Conservation (phyloP, 2,797 vertebrate species). For the Trichosurus vulpecula region DNA sequence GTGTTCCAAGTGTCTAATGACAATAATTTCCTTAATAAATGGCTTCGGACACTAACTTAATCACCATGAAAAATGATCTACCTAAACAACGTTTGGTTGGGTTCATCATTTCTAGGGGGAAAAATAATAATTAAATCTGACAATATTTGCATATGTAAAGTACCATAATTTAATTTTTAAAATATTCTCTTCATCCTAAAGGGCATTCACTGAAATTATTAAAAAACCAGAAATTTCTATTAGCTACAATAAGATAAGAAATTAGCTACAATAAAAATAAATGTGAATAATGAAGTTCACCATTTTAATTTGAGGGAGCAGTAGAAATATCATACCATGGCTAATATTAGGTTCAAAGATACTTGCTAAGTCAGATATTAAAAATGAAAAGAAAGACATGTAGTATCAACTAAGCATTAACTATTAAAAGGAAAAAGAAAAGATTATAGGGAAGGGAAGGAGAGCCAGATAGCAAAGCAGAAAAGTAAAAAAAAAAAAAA, state of each 20-base stretch:
- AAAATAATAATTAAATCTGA: conserved; percentile 77
- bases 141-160: conserved; percentile 75
- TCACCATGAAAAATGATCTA: conserved; percentile 61
- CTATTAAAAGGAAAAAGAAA: not conserved
- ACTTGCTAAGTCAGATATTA: not conserved
- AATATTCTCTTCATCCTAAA: conserved; percentile 67
- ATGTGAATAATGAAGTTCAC: conserved; percentile 46
- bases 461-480: not conserved
- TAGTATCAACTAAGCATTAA: not conserved
- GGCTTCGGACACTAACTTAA: conserved; percentile 53
- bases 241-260: conserved; percentile 35
- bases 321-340: not conserved
- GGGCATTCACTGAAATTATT: conserved; percentile 68
- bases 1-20: conserved; percentile 50
- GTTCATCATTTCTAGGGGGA: conserved; percentile 63
- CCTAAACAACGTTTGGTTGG: conserved; percentile 74
- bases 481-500: not conserved
- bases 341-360: not conserved
- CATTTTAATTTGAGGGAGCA: conserved; percentile 69
- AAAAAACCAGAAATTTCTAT: conserved; percentile 72
- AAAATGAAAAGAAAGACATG: not conserved
- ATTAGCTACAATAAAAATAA: conserved; percentile 44
- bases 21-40: conserved; percentile 55
- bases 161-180: conserved; percentile 71
- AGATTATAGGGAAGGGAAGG: not conserved